A percentile compares a stretch with the other conserved stretches of the same genome.
phyloP scores from a whole-genome alignment of 2,797 vertebrate species.

The Margarornis squamiger region DNA sequence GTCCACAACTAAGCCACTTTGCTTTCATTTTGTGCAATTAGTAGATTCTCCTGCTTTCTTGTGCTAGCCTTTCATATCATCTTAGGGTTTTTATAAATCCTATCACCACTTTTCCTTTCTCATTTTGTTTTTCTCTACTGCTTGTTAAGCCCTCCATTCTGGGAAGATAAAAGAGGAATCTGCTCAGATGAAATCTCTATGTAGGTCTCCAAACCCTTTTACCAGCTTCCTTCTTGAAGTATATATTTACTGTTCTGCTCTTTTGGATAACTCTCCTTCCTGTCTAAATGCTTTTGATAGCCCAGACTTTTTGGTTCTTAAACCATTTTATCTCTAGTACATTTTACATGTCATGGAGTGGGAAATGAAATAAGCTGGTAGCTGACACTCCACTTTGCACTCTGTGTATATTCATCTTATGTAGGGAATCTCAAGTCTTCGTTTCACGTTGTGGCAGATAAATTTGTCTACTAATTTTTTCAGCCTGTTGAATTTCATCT shows the following conservation, averaged over 20 bases:
- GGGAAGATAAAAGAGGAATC: background rate
- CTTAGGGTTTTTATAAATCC: background rate
- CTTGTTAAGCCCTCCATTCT: background rate
- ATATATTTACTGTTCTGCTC: background rate
- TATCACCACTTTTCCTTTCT: background rate
- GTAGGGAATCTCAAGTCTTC: background rate
- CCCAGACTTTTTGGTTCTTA: background rate
- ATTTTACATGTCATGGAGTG: background rate
- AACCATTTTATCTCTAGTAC: background rate
- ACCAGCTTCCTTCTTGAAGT: background rate
- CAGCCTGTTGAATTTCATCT: background rate
- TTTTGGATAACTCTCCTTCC: background rate
- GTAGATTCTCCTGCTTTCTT: background rate
- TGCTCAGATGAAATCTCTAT: background rate
- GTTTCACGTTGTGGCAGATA: background rate
- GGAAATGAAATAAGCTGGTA: background rate
- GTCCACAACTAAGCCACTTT: background rate
- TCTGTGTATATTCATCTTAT: background rate
- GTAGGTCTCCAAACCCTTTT: background rate
- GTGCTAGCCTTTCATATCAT: background rate
- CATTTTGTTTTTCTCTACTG: background rate
- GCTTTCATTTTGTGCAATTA: background rate
- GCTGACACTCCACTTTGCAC: background rate
- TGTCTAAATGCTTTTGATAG: background rate
- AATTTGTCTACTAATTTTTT: background rate